phyloP scores from a whole-genome alignment of 2,797 vertebrate species.

The Lepilemur ruficaudatus region DNA sequence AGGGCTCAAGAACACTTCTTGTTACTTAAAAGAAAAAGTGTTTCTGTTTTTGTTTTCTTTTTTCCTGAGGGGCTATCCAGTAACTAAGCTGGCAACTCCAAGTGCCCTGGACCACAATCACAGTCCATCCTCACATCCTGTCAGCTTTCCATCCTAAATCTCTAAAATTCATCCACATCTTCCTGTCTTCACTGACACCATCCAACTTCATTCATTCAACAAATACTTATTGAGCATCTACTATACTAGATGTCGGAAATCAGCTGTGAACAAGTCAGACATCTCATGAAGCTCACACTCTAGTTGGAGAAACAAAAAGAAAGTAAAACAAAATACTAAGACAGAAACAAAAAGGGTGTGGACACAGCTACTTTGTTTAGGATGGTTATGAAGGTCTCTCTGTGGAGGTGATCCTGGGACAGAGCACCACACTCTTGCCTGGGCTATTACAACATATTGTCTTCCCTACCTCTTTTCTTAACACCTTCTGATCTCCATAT shows the following conservation, averaged over 20 bases:
- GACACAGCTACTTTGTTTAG: background rate
- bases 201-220: slow-evolving; percentile 23
- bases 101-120: background rate
- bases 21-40: background rate
- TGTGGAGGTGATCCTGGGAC: background rate
- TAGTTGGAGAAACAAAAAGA: background rate
- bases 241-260: background rate
- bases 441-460: background rate
- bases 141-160: background rate
- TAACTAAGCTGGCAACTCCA: background rate
- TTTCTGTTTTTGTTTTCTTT: background rate
- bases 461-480: background rate
- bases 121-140: background rate
- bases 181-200: background rate
- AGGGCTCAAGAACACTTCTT: background rate
- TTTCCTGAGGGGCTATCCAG: background rate
- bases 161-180: background rate
- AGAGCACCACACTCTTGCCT: background rate
- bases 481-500: background rate
- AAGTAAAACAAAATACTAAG: slow-evolving; percentile 11
- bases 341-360: background rate
- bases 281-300: background rate
- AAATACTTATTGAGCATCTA: background rate
- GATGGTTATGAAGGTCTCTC: background rate
- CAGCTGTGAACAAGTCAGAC: background rate